These are phyloP conservation scores for Drosophila erecta DNA, from an alignment of 1,140 invertebrate species.

Conservation along the genomic window DNA sequence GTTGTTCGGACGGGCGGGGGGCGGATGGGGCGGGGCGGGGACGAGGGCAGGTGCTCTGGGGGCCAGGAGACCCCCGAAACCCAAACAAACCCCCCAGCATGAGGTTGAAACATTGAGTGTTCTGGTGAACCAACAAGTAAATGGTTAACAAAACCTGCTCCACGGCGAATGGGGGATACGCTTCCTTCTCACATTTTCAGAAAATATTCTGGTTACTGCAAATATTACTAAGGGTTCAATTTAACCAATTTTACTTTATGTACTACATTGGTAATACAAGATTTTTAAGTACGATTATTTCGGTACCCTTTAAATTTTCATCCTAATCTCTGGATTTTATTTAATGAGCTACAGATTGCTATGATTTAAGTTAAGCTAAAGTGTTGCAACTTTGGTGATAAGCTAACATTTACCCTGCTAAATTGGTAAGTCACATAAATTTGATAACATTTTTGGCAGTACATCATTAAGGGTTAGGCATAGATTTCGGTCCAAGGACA, in stretches of 20 bases:
- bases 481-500: neutral
- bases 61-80: slow-evolving; percentile 34
- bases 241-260: no score
- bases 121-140: slow-evolving; percentile 63
- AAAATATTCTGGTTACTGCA: no score
- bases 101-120: slow-evolving; percentile 64
- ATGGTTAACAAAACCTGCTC: slow-evolving; percentile 13
- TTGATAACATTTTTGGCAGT: neutral
- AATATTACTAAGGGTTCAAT: no score
- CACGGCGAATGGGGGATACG: slow-evolving; percentile 4
- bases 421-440: no score
- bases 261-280: no score
- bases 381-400: no score
- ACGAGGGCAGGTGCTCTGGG: slow-evolving; percentile 20
- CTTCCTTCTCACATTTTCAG: neutral
- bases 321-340: no score
- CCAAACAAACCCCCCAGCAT: slow-evolving; percentile 37
- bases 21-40: neutral
- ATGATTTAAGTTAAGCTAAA: no score
- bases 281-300: no score
- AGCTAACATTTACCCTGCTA: no score
- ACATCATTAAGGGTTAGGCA: neutral
- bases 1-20: neutral
- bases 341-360: no score
- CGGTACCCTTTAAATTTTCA: no score